phyloP scores from a whole-genome alignment of 1,140 invertebrate genomes.

The Armadillidium nasatum region DNA sequence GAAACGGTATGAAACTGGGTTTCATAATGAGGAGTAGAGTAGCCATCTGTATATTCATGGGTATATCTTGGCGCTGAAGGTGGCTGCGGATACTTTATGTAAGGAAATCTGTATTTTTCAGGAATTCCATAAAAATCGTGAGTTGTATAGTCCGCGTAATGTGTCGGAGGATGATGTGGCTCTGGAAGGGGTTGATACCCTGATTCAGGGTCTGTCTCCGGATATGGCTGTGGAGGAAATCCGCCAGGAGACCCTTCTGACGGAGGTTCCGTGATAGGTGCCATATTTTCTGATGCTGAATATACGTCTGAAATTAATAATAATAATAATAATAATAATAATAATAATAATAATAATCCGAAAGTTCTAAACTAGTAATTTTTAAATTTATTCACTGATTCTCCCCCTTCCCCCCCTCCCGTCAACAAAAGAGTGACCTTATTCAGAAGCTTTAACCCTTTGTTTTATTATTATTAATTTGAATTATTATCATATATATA shows the following conservation, averaged over 20 bases:
- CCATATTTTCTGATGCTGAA: slow-evolving; percentile 33
- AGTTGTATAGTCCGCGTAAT: slow-evolving; percentile 36
- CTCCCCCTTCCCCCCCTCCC: too few species aligned
- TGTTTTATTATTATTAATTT: too few species aligned
- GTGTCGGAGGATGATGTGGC: slow-evolving; percentile 33
- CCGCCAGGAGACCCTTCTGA: slow-evolving; percentile 43
- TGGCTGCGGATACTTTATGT: slow-evolving; percentile 42
- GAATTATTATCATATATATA: too few species aligned
- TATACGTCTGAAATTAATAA: slow-evolving; percentile 1
- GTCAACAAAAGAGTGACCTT: too few species aligned
- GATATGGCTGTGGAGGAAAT: slow-evolving; percentile 34
- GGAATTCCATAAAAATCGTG: slow-evolving; percentile 42
- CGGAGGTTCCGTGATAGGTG: slow-evolving; percentile 37
- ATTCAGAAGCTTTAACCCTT: too few species aligned
- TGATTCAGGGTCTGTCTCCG: slow-evolving; percentile 33
- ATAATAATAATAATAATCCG: too few species aligned
- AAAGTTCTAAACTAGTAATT: too few species aligned
- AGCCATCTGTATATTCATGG: slow-evolving; percentile 41
- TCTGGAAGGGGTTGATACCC: slow-evolving; percentile 36
- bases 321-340: slow-evolving; percentile 10
- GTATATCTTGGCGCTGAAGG: slow-evolving; percentile 35
- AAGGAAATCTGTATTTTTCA: slow-evolving; percentile 41
- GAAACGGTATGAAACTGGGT: slow-evolving; percentile 44
- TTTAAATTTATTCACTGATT: too few species aligned
- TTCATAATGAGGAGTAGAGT: slow-evolving; percentile 40